Conservation (phyloP, 1,140 invertebrate genomes). For the Drosophila gunungcola region DNA sequence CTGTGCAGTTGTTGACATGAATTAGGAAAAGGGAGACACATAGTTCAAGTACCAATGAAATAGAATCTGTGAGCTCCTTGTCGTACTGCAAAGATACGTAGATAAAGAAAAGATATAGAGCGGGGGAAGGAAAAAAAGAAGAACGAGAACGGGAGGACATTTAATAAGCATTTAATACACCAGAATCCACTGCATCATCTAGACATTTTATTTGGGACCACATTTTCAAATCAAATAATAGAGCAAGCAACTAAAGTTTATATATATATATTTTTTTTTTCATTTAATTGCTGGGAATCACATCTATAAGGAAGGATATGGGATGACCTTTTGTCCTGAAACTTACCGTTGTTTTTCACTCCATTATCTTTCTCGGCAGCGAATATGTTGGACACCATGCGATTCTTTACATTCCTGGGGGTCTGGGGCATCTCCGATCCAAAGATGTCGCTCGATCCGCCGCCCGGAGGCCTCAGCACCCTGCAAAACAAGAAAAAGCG, state of each 20-base stretch:
- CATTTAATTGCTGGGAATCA: constrained; percentile 9
- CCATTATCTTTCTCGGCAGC: constrained; percentile 72
- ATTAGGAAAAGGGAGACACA: constrained; percentile 27
- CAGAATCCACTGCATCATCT: constrained; percentile 8
- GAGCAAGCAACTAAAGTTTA: constrained; percentile 21
- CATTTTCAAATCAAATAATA: constrained; percentile 14
- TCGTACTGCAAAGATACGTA: constrained; percentile 84
- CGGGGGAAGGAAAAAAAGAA: constrained; percentile 41
- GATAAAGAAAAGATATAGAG: constrained; percentile 61
- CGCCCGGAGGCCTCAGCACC: constrained; percentile 87
- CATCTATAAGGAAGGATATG: not conserved
- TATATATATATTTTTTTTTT: not conserved
- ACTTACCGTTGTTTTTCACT: constrained; percentile 83
- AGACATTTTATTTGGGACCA: constrained; percentile 9
- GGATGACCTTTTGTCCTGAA: too few species aligned
- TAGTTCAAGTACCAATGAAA: constrained; percentile 83
- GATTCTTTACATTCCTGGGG: constrained; percentile 80
- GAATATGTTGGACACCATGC: constrained; percentile 84
- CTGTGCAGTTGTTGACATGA: constrained; percentile 29
- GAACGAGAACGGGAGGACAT: constrained; percentile 46
- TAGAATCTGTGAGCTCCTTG: constrained; percentile 85
- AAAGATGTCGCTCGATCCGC: constrained; percentile 87
- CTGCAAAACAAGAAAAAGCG: constrained; percentile 74
- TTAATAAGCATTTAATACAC: constrained; percentile 36
- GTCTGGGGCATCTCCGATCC: constrained; percentile 78